Conservation (phyloP, 2,113 vertebrate genomes). For the Muntiacus reevesi region DNA sequence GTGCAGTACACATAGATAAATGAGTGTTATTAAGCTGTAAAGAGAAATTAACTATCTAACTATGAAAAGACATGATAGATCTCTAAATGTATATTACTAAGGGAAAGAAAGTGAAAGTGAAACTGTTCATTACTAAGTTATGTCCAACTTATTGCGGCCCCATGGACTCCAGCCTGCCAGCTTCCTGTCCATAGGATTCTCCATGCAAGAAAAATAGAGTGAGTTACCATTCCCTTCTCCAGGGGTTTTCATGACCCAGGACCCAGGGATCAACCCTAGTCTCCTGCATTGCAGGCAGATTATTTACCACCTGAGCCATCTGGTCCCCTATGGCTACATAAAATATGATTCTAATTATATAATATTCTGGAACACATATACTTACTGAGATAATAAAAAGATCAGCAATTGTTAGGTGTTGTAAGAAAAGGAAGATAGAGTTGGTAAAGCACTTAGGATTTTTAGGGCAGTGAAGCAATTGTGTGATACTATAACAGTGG, state of each 20-base stretch:
- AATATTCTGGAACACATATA: background rate
- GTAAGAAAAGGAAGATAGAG: background rate
- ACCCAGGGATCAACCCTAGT: background rate
- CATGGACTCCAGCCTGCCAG: background rate
- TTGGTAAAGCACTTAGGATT: background rate
- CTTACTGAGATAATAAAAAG: background rate
- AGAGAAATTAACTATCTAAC: background rate
- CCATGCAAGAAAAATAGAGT: background rate
- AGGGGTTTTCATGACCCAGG: background rate
- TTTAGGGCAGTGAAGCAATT: background rate
- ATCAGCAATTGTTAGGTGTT: background rate
- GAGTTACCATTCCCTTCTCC: background rate
- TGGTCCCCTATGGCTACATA: background rate
- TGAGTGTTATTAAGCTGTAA: background rate
- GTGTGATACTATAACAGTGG: background rate
- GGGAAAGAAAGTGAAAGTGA: background rate
- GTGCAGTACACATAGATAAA: background rate
- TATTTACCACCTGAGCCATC: background rate
- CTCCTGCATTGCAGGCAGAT: background rate
- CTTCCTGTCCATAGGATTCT: background rate
- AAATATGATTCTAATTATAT: background rate
- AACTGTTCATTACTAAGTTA: background rate
- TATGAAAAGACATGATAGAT: background rate
- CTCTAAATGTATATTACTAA: background rate
- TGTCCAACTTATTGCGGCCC: fast-evolving